A percentile compares a stretch with the other conserved stretches of the same genome.
phyloP scores from a whole-genome alignment of 2,888 invertebrate species.

The Sturmia bella region DNA sequence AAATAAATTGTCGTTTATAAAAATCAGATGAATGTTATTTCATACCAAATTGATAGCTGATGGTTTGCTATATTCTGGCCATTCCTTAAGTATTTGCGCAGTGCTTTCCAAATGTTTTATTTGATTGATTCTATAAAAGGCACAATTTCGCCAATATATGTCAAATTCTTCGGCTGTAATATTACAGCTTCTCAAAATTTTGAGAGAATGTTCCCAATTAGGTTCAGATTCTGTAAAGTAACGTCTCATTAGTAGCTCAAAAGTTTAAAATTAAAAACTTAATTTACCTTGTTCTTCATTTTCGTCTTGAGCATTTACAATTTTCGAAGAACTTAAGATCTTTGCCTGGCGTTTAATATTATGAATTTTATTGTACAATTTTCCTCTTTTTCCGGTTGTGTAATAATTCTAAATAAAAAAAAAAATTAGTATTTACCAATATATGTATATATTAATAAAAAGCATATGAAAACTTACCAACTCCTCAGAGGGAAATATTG shows the following conservation, averaged over 20 bases:
- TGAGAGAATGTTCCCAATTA: too few relatives aligned
- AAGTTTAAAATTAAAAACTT: neutral
- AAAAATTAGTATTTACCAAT: neutral
- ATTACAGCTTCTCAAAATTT: too few relatives aligned
- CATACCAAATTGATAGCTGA: conserved; percentile 15
- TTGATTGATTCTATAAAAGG: conserved; percentile 17
- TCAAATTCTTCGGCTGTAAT: conserved; percentile 15
- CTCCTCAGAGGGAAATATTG: conserved; percentile 20
- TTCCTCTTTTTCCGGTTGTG: conserved; percentile 1
- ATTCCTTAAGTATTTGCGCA: conserved; percentile 8
- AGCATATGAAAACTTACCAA: conserved; percentile 6
- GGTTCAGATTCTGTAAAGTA: too few relatives aligned
- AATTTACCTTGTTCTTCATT: neutral
- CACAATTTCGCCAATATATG: conserved; percentile 15
- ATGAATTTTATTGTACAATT: conserved; percentile 13
- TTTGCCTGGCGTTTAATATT: neutral
- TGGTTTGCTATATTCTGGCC: conserved; percentile 28
- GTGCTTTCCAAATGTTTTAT: conserved; percentile 3
- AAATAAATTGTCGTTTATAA: neutral
- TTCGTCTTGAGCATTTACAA: neutral
- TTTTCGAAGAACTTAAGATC: too few relatives aligned
- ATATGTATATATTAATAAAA: neutral
- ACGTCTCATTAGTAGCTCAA: too few relatives aligned
- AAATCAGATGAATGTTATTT: neutral
- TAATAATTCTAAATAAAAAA: conserved; percentile 20